Evolutionary conservation across 2,888 invertebrate genomes (phyloP).

Genomic region (Schizotus pectinicornis): DNA sequence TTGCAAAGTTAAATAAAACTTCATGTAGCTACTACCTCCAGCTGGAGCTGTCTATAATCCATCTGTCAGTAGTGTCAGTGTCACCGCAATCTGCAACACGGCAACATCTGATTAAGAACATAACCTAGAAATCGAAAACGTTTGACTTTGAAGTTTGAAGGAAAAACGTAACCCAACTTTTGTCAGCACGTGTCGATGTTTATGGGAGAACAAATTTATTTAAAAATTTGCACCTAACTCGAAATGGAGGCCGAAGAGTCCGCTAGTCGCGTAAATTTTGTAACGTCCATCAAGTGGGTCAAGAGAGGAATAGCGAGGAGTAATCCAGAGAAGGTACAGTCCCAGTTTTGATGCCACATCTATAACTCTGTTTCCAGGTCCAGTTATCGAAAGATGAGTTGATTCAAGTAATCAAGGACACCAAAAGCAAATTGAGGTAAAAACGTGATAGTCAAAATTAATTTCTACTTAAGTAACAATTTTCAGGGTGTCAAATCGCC

Average conservation of each 20-base stretch:
- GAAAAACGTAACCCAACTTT: neutral
- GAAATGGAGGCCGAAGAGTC: conserved; percentile 46
- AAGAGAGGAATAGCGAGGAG: conserved; percentile 78
- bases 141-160: conserved; percentile 2
- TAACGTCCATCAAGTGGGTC: conserved; percentile 81
- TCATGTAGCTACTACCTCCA: too few relatives aligned
- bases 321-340: conserved; percentile 73
- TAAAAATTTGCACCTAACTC: neutral
- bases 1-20: too few relatives aligned
- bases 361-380: conserved; percentile 61
- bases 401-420: conserved; percentile 76
- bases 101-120: too few relatives aligned
- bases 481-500: neutral
- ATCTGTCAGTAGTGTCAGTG: too few relatives aligned
- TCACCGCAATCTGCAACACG: too few relatives aligned
- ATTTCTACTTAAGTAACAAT: neutral
- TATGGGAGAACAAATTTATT: too few relatives aligned
- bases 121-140: too few relatives aligned
- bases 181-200: neutral
- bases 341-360: neutral
- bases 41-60: too few relatives aligned
- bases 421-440: conserved; percentile 70
- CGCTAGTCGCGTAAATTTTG: conserved; percentile 70
- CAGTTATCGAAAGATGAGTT: conserved; percentile 78
- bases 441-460: neutral